Conservation (phyloP, 2,888 invertebrate genomes). For the Drosophila monieri region DNA sequence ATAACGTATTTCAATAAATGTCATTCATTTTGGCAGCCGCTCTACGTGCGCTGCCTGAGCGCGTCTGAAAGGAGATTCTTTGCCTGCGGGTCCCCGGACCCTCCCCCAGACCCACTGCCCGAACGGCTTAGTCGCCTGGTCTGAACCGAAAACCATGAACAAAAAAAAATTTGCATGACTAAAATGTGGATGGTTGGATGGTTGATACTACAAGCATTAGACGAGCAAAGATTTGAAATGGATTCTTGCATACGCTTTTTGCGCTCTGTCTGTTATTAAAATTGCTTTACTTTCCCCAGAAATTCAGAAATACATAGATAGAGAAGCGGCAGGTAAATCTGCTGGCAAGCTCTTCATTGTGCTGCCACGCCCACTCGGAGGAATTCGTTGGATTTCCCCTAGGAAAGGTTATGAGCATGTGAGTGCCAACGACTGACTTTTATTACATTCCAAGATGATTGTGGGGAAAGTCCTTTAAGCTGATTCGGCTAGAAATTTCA, state of each 20-base stretch:
- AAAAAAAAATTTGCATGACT: conserved; percentile 55
- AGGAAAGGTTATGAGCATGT: conserved; percentile 26
- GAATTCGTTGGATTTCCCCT: conserved; percentile 6
- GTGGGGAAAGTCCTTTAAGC: conserved; percentile 21
- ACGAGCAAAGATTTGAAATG: conserved; percentile 70
- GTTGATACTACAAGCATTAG: conserved; percentile 43
- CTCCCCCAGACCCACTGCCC: not conserved
- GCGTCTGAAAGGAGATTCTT: conserved; percentile 55
- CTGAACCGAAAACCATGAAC: conserved; percentile 6
- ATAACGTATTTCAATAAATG: conserved; percentile 74
- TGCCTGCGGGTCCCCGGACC: conserved; percentile 18
- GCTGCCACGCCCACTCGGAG: not conserved
- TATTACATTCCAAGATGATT: conserved; percentile 37
- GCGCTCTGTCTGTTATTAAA: conserved; percentile 70
- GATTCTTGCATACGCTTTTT: conserved; percentile 64
- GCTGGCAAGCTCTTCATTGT: conserved; percentile 42
- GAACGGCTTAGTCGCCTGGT: conserved; percentile 18
- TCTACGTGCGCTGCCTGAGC: conserved; percentile 68
- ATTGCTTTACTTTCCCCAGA: conserved; percentile 37
- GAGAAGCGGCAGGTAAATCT: conserved; percentile 6
- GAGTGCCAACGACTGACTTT: conserved; percentile 39
- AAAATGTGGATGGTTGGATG: conserved; percentile 32
- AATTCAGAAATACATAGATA: not conserved
- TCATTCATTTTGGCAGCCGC: conserved; percentile 78
- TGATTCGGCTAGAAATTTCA: conserved; percentile 13